These are phyloP conservation scores for Cosmopolites sordidus DNA, from an alignment of 2,888 invertebrate species.

Conservation along the genomic window DNA sequence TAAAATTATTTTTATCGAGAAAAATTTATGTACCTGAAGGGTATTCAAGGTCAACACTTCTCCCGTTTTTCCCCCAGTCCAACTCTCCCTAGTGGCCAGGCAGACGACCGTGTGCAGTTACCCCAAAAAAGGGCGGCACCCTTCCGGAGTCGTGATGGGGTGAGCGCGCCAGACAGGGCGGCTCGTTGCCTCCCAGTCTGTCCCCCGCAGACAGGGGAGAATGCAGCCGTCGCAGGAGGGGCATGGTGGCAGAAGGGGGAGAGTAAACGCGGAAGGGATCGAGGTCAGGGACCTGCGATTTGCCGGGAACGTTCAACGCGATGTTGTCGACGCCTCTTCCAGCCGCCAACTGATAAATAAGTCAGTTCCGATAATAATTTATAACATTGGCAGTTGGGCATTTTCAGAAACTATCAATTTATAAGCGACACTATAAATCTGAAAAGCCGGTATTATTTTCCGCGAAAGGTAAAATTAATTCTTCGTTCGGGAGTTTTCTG, in stretches of 20 bases:
- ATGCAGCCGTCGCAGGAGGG: slow-evolving; percentile 5
- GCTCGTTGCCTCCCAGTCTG: slow-evolving; percentile 21
- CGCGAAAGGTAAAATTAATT: too few relatives aligned
- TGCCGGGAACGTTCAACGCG: neutral
- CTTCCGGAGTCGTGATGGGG: slow-evolving; percentile 18
- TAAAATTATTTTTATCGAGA: too few relatives aligned
- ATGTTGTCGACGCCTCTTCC: neutral
- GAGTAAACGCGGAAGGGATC: slow-evolving; percentile 26
- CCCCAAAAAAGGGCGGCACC: slow-evolving; percentile 24
- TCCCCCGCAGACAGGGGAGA: slow-evolving; percentile 11
- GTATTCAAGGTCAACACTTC: slow-evolving; percentile 14
- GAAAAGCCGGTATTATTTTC: too few relatives aligned
- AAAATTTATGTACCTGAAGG: too few relatives aligned
- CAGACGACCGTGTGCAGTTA: slow-evolving; percentile 19
- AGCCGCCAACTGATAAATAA: neutral
- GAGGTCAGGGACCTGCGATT: slow-evolving; percentile 28
- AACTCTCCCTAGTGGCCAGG: slow-evolving; percentile 11
- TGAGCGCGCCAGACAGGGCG: slow-evolving; percentile 26
- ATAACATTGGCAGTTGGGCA: too few relatives aligned
- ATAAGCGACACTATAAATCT: too few relatives aligned
- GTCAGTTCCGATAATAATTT: neutral
- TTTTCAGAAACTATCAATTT: too few relatives aligned
- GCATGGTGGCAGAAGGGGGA: slow-evolving; percentile 2
- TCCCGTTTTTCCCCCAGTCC: slow-evolving; percentile 6
- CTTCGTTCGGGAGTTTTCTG: too few relatives aligned